These are phyloP conservation scores for Palaemon carinicauda DNA, from an alignment of 1,140 invertebrate genomes.

Conservation along the genomic window DNA sequence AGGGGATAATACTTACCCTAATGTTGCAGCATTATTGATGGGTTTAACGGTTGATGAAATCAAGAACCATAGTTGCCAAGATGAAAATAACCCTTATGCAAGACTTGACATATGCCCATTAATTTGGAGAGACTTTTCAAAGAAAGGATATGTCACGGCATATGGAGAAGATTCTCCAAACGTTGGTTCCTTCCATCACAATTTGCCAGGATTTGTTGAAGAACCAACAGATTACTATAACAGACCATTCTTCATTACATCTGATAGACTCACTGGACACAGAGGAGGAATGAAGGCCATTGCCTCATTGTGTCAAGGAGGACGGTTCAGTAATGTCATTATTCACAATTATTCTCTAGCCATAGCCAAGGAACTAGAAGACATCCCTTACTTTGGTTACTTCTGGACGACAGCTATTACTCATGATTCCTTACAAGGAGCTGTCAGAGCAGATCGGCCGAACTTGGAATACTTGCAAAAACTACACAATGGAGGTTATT, in stretches of 20 bases:
- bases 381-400: background rate
- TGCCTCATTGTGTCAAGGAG: background rate
- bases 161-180: slow-evolving; percentile 67
- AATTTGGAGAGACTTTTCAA: slow-evolving; percentile 68
- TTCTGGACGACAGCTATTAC: background rate
- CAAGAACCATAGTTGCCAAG: background rate
- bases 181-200: slow-evolving; percentile 68
- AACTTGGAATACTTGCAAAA: background rate
- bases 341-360: slow-evolving; percentile 23
- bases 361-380: background rate
- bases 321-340: background rate
- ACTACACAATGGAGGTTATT: slow-evolving; percentile 60
- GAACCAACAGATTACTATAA: slow-evolving; percentile 67
- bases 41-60: slow-evolving; percentile 56
- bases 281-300: background rate
- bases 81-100: background rate
- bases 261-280: slow-evolving; percentile 17
- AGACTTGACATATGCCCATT: slow-evolving; percentile 66
- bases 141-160: slow-evolving; percentile 66
- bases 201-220: slow-evolving; percentile 65
- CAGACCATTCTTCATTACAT: slow-evolving; percentile 60
- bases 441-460: background rate
- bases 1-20: slow-evolving; percentile 67
- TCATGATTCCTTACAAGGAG: background rate
- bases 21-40: slow-evolving; percentile 65